Base-by-base conservation (phyloP, 1,140 invertebrate species). In the Phenacoccus solenopsis region DNA sequence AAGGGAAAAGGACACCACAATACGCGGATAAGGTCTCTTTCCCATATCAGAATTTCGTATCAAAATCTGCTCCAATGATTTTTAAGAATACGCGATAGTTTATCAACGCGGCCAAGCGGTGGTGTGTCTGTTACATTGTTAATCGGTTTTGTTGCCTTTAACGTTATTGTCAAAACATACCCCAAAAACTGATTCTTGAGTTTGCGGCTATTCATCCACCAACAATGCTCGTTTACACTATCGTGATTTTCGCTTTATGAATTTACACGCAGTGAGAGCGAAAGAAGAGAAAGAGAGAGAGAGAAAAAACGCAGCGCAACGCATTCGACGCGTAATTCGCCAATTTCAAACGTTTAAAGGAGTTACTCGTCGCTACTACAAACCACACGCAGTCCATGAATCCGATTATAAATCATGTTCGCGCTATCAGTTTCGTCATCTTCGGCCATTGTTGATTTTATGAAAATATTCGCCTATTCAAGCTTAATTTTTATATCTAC, bases 11-110 rank as follows among this genome's bases (percentile, higher is more conserved):
- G n/a, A n/a, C n/a, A n/a, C n/a, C n/a, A n/a, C n/a, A n/a, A n/a
- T 49, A 49, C 21, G 20, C 16, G 20, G 59, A 64, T 64, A 64
- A 64, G 59, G 59, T 64, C 59, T 64, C 22, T 25, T 64, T 64
- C 59, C 59, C 59, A 64, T 64, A 64, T 64, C 59, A 64, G 59
- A 64, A 64, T 25, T 64, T 64, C 9, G 59, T 64, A 64, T 64
- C 59, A 24, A 64, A 64, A 27, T 24, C 59, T 64, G 59, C 22
- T 64, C 20, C 59, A 20, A 64, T 64, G 59, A 64, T 64, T 64
- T 64, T 64, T 20, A 64, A 64, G 59, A 64, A 64, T 64, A 64
- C 59, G 21, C 21, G 59, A 22, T 64, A 64, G 59, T 64, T 64
- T 64, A 64, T 64, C 59, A 64, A 64, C 59, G 25, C 59, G 59